Evolutionary conservation across 2,888 invertebrate species (phyloP), one percentile per base, ranked within the genome.

Genomic region (Mythimna ferrago): DNA sequence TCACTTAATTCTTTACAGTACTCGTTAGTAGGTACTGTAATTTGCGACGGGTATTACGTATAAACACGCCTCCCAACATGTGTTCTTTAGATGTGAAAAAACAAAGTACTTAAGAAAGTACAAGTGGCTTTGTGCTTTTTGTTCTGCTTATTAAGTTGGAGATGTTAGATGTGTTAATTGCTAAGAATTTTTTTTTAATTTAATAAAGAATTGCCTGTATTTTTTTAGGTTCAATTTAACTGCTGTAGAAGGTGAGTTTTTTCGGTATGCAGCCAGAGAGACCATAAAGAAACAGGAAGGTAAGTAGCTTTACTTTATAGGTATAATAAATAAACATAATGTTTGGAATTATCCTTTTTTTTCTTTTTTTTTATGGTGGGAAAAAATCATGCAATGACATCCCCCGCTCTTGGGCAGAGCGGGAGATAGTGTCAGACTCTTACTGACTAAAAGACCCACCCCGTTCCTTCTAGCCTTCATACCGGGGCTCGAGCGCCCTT

Each of bases 1-100:
- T 88, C 90, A 89, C 89, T 91, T 91, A 91, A 90, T 89, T 89
- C 89, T 88, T 88, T 90, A 91, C 87, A 89, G 86, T 90, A 87
- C 85, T 85, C 78, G 78, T 44, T 26, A 85, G 73, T 19, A 48
- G 19, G 6, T 73, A 80, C 86, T 87, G 87, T 86, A 88, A 89
- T 88, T 89, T 88, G 87, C 78, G 82, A 83, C 73, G 77, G 87
- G 82, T 74, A 86, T 88, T 84, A 84, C 84, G 81, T 83, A 84
- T 84, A 86, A 88, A 86, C 82, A 85, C 77, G 84, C 73, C 72
- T 76, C 65, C 71, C 72, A 84, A 75, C 78, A 85, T 83, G 78
- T 86, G 83, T 80, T 84, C 81, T 80, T 79, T 78, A 74, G 61
- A 77, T 65, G 63, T 63, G 41, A 77, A 76, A 82, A 76, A 85